Evolutionary conservation across 2,113 vertebrate genomes (phyloP).

Genomic region (Gavia stellata): DNA sequence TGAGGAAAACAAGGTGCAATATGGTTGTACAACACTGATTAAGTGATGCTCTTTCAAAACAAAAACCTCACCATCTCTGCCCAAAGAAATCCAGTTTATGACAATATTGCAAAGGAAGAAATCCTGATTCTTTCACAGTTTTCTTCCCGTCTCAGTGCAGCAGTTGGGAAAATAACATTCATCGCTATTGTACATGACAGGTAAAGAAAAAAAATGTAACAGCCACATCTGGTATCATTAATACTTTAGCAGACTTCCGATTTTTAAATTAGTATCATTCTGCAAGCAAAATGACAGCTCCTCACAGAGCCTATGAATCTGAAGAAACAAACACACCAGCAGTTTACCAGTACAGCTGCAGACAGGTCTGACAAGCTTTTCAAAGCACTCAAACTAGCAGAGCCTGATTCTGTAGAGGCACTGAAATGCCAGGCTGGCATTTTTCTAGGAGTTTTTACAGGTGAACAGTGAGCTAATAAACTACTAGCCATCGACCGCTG

Average conservation of each 20-base stretch:
- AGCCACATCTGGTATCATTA: constrained; percentile 63
- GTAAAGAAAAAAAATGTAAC: constrained; percentile 4
- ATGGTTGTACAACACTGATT: not conserved
- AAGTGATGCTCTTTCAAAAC: not conserved
- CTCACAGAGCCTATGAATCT: not conserved
- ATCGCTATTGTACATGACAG: constrained; percentile 14
- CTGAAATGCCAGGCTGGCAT: not conserved
- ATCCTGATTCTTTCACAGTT: not conserved
- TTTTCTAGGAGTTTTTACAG: not conserved
- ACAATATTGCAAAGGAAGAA: not conserved
- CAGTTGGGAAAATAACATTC: constrained; percentile 2
- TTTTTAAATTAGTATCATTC: constrained; percentile 58
- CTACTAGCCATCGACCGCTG: not conserved
- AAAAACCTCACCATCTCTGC: not conserved
- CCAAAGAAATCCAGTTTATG: not conserved
- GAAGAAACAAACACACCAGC: not conserved
- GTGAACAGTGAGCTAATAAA: constrained; percentile 31
- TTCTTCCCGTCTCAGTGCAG: not conserved
- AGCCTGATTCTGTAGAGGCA: not conserved
- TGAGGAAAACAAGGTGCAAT: not conserved
- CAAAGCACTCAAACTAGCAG: not conserved
- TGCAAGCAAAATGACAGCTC: constrained; percentile 52
- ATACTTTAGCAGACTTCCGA: constrained; percentile 60
- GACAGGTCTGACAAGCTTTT: not conserved
- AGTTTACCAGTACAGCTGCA: not conserved